Percentiles rank a stretch among this genome's conserved stretches.
Evolutionary conservation across 2,113 vertebrate genomes (phyloP).

Genomic region (Pseudorhombus dupliciocellatus): DNA sequence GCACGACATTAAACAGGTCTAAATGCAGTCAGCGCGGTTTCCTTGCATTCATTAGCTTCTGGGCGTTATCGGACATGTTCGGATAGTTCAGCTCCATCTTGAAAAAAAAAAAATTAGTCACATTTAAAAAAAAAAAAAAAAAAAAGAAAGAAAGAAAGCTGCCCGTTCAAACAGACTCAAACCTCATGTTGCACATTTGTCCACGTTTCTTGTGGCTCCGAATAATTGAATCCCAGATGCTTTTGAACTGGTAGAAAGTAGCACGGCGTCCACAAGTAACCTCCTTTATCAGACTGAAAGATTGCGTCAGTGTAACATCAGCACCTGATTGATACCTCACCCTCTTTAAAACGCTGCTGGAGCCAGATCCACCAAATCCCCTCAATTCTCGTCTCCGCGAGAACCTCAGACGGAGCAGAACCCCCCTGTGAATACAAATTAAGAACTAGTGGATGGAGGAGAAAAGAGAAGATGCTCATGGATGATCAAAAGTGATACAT

Average conservation of each 20-base stretch:
- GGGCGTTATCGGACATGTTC: background rate
- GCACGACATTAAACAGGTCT: slow-evolving; percentile 56
- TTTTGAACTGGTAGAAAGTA: slow-evolving; percentile 35
- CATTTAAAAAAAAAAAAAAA: background rate
- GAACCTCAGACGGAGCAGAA: slow-evolving; percentile 50
- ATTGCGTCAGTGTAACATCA: slow-evolving; percentile 79
- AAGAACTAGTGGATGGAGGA: slow-evolving; percentile 41
- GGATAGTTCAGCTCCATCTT: background rate
- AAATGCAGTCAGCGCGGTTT: slow-evolving; percentile 12
- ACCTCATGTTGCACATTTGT: slow-evolving; percentile 6
- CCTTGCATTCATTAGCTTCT: background rate
- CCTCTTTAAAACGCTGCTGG: slow-evolving; percentile 60
- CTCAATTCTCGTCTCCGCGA: slow-evolving; percentile 64
- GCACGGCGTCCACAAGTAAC: slow-evolving; percentile 44
- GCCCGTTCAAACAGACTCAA: slow-evolving; percentile 27
- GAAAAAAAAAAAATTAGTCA: slow-evolving; percentile 7
- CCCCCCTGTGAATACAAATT: slow-evolving; percentile 65
- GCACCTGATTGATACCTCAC: slow-evolving; percentile 74
- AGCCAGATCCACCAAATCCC: slow-evolving; percentile 61
- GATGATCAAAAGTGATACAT: slow-evolving; percentile 55
- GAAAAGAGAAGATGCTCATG: slow-evolving; percentile 50
- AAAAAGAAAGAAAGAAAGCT: slow-evolving; percentile 14
- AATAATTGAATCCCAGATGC: slow-evolving; percentile 22
- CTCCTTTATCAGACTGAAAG: slow-evolving; percentile 43
- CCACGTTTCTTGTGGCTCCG: slow-evolving; percentile 1